Conservation (phyloP, 2,888 invertebrate genomes). For the Trichopoda pennipes region DNA sequence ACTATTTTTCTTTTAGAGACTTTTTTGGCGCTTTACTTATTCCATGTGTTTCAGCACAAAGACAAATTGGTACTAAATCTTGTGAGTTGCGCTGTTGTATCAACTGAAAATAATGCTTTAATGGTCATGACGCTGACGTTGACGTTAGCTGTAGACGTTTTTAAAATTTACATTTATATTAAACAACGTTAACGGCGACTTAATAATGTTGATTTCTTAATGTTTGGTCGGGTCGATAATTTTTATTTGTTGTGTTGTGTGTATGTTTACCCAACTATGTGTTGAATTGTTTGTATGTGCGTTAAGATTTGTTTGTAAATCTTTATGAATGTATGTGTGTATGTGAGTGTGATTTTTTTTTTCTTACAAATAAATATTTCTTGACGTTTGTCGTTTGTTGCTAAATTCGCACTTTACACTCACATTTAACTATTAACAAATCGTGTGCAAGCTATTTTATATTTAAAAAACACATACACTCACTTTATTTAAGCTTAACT, state of each 20-base stretch:
- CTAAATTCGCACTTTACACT: conserved; percentile 78
- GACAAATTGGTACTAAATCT: conserved; percentile 77
- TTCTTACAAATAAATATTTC: conserved; percentile 31
- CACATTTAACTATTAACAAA: conserved; percentile 53
- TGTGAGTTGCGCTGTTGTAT: conserved; percentile 55
- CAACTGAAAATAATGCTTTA: conserved; percentile 50
- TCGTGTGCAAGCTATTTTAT: conserved; percentile 49
- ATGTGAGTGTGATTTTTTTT: conserved; percentile 17
- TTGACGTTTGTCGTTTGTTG: conserved; percentile 59
- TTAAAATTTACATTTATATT: conserved; percentile 19
- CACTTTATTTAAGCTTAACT: conserved; percentile 4
- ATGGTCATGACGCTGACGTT: conserved; percentile 56
- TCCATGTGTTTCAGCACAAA: conserved; percentile 76
- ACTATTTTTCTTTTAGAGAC: background rate
- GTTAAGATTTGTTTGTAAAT: conserved; percentile 32
- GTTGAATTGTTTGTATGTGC: conserved; percentile 12
- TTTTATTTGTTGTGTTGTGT: conserved; percentile 39
- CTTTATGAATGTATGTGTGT: conserved; percentile 4
- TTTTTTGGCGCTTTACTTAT: conserved; percentile 41
- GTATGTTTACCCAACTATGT: conserved; percentile 45
- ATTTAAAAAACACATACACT: background rate
- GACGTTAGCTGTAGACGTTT: conserved; percentile 30
- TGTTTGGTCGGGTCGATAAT: conserved; percentile 60
- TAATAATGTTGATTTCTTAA: conserved; percentile 65
- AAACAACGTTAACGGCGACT: conserved; percentile 54